Percentiles rank a stretch among this genome's conserved stretches.
phyloP scores from a whole-genome alignment of 2,888 invertebrate species.

The Atethmia centrago region DNA sequence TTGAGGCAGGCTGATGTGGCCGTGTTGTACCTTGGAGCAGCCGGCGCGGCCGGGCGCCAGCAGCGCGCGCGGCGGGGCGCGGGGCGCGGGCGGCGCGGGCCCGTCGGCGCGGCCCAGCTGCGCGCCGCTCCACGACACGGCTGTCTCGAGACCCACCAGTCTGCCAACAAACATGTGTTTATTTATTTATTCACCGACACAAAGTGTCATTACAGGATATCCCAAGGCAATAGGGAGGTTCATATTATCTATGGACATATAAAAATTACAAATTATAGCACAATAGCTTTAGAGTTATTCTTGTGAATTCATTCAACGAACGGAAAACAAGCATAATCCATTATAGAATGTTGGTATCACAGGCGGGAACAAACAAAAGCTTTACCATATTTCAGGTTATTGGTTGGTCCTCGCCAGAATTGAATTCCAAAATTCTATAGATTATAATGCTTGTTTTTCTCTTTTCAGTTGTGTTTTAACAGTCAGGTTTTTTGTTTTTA shows the following conservation, averaged over 20 bases:
- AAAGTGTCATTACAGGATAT: not conserved
- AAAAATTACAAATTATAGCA: not conserved
- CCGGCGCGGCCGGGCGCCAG: conserved; percentile 70
- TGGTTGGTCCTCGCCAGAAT: too few relatives aligned
- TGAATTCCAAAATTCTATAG: too few relatives aligned
- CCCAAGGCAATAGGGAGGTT: not conserved
- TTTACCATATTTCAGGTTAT: too few relatives aligned
- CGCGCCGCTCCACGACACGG: conserved; percentile 76
- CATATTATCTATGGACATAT: not conserved
- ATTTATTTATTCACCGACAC: not conserved
- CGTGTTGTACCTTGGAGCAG: conserved; percentile 83
- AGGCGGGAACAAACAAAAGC: too few relatives aligned
- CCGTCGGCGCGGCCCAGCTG: conserved; percentile 78
- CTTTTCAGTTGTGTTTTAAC: too few relatives aligned
- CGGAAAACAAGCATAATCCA: too few relatives aligned
- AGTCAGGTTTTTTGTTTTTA: too few relatives aligned
- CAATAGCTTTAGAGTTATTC: not conserved
- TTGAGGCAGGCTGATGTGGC: not conserved
- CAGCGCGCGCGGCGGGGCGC: conserved; percentile 72
- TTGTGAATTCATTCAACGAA: not conserved
- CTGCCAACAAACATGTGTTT: too few relatives aligned
- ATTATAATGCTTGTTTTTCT: too few relatives aligned
- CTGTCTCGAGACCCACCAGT: conserved; percentile 78
- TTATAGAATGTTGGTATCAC: too few relatives aligned
- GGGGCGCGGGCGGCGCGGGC: conserved; percentile 64